phyloP scores from a whole-genome alignment of 2,113 vertebrate genomes.

The Butorides virescens region DNA sequence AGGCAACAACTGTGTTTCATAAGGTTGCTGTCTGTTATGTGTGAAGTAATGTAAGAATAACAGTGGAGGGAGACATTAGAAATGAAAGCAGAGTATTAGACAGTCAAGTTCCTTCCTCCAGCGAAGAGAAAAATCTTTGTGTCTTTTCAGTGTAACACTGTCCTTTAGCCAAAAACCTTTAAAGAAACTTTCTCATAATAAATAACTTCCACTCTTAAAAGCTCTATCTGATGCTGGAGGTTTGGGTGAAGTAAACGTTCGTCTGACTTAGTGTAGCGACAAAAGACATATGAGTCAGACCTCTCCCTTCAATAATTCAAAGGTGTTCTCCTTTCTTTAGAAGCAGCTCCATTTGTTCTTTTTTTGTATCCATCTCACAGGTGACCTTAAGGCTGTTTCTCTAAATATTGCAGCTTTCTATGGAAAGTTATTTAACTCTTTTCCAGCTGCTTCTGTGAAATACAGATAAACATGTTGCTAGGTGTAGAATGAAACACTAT shows the following conservation, averaged over 20 bases:
- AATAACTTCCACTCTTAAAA: neutral
- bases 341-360: neutral
- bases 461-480: neutral
- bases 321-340: conserved; percentile 2
- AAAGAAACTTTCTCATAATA: neutral
- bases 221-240: neutral
- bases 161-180: neutral
- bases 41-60: neutral
- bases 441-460: neutral
- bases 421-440: neutral
- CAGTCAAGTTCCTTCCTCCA: neutral
- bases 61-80: neutral
- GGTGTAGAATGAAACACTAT: neutral
- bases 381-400: neutral
- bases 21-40: neutral
- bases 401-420: neutral
- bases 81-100: neutral
- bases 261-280: neutral
- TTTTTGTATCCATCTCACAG: neutral
- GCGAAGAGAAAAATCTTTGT: neutral
- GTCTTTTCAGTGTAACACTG: neutral
- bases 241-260: neutral
- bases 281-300: neutral
- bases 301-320: conserved; percentile 19
- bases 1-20: neutral